phyloP scores from a whole-genome alignment of 2,113 vertebrate species.

The Sinosuthora webbiana region DNA sequence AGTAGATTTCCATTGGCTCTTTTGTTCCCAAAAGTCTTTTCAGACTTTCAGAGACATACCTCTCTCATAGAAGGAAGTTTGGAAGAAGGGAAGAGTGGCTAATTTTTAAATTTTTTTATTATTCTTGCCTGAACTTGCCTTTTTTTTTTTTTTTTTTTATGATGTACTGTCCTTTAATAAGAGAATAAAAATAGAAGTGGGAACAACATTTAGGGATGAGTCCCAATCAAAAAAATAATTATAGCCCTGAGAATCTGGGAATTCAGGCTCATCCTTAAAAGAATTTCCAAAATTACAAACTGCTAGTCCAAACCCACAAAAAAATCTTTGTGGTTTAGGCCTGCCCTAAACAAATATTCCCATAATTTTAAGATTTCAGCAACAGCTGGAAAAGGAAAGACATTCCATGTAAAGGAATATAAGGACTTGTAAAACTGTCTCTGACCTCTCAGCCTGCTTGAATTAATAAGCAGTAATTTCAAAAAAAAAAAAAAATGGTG shows the following conservation, averaged over 20 bases:
- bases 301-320: neutral
- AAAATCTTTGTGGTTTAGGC: neutral
- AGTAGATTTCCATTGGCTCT: neutral
- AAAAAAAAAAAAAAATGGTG: neutral
- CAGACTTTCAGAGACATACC: neutral
- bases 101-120: neutral
- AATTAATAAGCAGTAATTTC: neutral
- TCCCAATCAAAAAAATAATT: neutral
- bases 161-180: neutral
- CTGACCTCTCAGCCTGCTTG: neutral
- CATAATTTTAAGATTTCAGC: neutral
- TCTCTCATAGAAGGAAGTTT: neutral
- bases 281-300: neutral
- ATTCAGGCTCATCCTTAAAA: neutral
- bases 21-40: neutral
- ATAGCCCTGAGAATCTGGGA: neutral
- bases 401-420: neutral
- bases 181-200: neutral
- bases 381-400: neutral
- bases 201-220: neutral
- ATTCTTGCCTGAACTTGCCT: neutral
- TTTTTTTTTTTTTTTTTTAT: neutral
- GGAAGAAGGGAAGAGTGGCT: neutral
- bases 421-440: neutral
- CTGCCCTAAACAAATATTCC: neutral